A percentile compares a stretch with the other conserved stretches of the same genome.
These are phyloP conservation scores for Scotopteryx bipunctaria DNA, from an alignment of 2,888 invertebrate genomes.

Conservation along the genomic window DNA sequence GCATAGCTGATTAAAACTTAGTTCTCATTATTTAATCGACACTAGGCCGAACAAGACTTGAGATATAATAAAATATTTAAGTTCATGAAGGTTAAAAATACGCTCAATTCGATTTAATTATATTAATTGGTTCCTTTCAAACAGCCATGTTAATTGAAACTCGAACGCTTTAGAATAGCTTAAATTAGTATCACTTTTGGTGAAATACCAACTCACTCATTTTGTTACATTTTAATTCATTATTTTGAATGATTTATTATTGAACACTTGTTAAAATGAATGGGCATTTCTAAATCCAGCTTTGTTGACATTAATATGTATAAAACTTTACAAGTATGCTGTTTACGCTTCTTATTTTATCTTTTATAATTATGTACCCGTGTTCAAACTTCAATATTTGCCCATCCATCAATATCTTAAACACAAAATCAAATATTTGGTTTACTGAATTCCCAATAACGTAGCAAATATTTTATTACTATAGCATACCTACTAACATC, in stretches of 20 bases:
- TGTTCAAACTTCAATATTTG: neutral
- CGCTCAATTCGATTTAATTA: constrained; percentile 32
- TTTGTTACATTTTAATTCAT: constrained; percentile 3
- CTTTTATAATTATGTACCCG: too few species aligned
- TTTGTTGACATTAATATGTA: too few species aligned
- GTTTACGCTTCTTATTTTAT: too few species aligned
- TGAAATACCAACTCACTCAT: constrained; percentile 36
- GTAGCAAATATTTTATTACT: neutral
- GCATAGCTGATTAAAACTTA: too few species aligned
- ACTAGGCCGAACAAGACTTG: neutral
- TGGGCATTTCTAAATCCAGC: too few species aligned
- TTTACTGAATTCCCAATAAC: too few species aligned
- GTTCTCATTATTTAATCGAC: too few species aligned
- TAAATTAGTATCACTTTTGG: constrained; percentile 71
- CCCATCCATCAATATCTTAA: too few species aligned
- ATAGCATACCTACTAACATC: neutral
- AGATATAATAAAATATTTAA: constrained; percentile 3
- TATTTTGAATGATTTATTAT: too few species aligned
- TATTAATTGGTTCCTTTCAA: constrained; percentile 60
- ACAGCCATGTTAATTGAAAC: constrained; percentile 54
- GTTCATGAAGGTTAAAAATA: neutral
- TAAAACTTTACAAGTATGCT: too few species aligned
- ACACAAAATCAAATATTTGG: too few species aligned
- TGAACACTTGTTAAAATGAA: too few species aligned
- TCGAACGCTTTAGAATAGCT: constrained; percentile 44